These are phyloP conservation scores for Lepidonotus clava DNA, from an alignment of 2,888 invertebrate genomes.

Conservation along the genomic window DNA sequence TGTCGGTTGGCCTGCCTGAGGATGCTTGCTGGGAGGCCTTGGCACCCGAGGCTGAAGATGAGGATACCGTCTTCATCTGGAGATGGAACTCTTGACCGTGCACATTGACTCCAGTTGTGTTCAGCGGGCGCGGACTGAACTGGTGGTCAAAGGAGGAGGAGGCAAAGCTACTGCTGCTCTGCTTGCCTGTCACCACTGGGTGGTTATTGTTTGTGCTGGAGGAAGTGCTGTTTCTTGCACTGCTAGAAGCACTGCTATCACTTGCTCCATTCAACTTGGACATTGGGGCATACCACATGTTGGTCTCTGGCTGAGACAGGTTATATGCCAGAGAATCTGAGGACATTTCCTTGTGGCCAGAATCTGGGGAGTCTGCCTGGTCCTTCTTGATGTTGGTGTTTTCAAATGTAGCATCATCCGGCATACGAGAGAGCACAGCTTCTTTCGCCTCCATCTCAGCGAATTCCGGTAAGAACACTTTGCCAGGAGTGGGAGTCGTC, in stretches of 20 bases:
- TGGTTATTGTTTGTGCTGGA: neutral
- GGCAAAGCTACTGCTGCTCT: neutral
- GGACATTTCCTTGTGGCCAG: slow-evolving; percentile 79
- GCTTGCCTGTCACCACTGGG: neutral
- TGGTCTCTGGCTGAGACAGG: slow-evolving; percentile 28
- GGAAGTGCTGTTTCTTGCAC: neutral
- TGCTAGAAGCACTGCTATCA: neutral
- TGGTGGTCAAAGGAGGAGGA: slow-evolving; percentile 21
- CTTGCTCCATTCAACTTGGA: slow-evolving; percentile 2
- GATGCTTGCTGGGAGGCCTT: neutral
- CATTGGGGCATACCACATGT: slow-evolving; percentile 55
- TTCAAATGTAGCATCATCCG: slow-evolving; percentile 67
- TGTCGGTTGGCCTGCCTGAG: neutral
- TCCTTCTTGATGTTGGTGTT: slow-evolving; percentile 70
- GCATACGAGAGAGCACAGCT: slow-evolving; percentile 59
- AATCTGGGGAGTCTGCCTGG: slow-evolving; percentile 77
- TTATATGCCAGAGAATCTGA: slow-evolving; percentile 64
- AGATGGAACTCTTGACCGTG: slow-evolving; percentile 57
- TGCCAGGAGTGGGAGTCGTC: slow-evolving; percentile 74
- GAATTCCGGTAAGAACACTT: slow-evolving; percentile 64
- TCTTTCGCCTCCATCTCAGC: slow-evolving; percentile 63
- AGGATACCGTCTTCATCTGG: slow-evolving; percentile 36
- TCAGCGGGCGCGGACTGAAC: slow-evolving; percentile 41
- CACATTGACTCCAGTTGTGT: slow-evolving; percentile 39
- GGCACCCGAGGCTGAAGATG: neutral